Conservation (phyloP, 2,113 vertebrate species). For the Oostethus manadensis region DNA sequence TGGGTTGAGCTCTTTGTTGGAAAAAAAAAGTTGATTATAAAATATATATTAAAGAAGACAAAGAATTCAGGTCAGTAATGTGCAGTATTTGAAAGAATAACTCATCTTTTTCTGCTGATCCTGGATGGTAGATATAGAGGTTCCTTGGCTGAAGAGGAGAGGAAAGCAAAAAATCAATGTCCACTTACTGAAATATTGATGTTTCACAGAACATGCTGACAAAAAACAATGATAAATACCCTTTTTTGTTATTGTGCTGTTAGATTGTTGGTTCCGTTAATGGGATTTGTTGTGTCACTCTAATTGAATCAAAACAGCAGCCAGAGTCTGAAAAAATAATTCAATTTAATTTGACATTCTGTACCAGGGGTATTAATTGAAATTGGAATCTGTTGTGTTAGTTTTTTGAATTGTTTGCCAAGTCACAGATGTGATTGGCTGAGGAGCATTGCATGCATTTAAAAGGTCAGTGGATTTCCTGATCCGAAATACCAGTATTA, state of each 20-base stretch:
- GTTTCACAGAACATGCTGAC: conserved; percentile 9
- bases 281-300: conserved; percentile 10
- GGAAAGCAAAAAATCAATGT: conserved; percentile 36
- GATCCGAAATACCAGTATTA: too few species aligned
- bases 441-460: too few species aligned
- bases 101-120: conserved; percentile 12
- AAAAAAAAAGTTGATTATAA: too few species aligned
- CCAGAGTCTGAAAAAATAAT: conserved; percentile 8
- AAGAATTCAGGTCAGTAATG: too few species aligned
- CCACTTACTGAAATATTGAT: conserved; percentile 44
- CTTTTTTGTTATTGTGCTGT: not conserved
- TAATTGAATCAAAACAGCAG: conserved; percentile 8
- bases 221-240: not conserved
- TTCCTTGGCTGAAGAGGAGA: conserved; percentile 16
- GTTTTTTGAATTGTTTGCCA: too few species aligned
- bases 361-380: too few species aligned
- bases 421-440: too few species aligned
- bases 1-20: too few species aligned
- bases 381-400: too few species aligned
- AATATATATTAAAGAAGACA: too few species aligned
- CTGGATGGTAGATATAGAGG: conserved; percentile 10
- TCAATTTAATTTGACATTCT: not conserved
- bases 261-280: not conserved
- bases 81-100: not conserved
- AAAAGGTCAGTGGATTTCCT: too few species aligned